Percentiles rank a stretch among this genome's conserved stretches.
phyloP scores from a whole-genome alignment of 2,888 invertebrate genomes.

The Drosophila neotestacea region DNA sequence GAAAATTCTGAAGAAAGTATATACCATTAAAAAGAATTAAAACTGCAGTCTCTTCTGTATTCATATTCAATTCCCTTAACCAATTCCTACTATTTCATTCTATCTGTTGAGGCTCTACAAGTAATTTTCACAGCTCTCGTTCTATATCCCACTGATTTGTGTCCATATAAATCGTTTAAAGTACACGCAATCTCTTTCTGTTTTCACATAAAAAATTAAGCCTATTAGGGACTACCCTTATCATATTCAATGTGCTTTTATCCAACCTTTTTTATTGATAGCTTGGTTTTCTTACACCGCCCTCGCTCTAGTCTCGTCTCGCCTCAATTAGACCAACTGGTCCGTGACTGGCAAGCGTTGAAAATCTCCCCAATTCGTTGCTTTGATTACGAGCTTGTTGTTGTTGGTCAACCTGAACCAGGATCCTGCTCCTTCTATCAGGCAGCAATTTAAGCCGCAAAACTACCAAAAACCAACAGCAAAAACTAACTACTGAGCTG shows the following conservation, averaged over 20 bases:
- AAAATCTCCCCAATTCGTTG: conserved; percentile 61
- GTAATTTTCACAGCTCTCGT: background rate
- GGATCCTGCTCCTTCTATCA: conserved; percentile 12
- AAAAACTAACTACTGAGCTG: conserved; percentile 50
- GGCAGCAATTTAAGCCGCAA: conserved; percentile 2
- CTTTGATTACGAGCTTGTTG: conserved; percentile 55
- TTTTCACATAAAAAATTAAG: background rate
- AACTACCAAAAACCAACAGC: conserved; percentile 25
- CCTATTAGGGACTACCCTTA: conserved; percentile 13
- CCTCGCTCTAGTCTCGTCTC: conserved; percentile 16
- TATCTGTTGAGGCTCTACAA: background rate
- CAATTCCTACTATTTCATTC: background rate
- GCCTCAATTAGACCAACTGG: background rate
- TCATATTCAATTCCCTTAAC: background rate
- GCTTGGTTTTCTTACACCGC: conserved; percentile 5
- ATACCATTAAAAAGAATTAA: too few species aligned
- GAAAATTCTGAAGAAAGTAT: too few species aligned
- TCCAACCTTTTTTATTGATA: conserved; percentile 13
- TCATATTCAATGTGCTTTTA: background rate
- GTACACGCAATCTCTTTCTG: background rate
- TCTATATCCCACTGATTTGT: background rate
- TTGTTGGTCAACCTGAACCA: conserved; percentile 12
- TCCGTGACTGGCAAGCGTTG: conserved; percentile 36
- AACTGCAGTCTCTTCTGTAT: background rate
- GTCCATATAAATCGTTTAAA: background rate